phyloP scores from a whole-genome alignment of 2,888 invertebrate genomes.

The Mylabris sibirica region DNA sequence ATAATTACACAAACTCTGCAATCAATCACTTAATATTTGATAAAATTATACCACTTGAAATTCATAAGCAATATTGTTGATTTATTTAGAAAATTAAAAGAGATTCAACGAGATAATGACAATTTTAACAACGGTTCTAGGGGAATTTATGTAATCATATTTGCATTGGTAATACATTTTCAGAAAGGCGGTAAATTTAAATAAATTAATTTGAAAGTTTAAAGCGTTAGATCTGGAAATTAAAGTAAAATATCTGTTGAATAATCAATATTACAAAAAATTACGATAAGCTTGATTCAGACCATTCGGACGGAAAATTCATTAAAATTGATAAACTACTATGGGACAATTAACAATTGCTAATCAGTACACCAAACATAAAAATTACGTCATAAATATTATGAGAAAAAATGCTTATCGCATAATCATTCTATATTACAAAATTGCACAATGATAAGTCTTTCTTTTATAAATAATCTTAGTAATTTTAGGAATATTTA shows the following conservation, averaged over 20 bases:
- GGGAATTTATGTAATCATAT: not conserved
- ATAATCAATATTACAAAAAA: too few relatives aligned
- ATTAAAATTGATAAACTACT: too few relatives aligned
- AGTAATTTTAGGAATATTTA: too few relatives aligned
- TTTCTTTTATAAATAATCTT: too few relatives aligned
- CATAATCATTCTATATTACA: conserved; percentile 1
- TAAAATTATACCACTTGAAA: not conserved
- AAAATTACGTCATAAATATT: not conserved
- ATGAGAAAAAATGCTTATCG: too few relatives aligned
- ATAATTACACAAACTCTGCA: not conserved
- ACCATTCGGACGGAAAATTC: too few relatives aligned
- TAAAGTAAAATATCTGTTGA: too few relatives aligned
- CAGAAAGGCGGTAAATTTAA: not conserved
- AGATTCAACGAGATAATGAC: not conserved
- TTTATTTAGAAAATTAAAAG: not conserved
- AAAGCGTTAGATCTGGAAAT: too few relatives aligned
- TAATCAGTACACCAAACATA: too few relatives aligned
- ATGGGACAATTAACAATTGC: too few relatives aligned
- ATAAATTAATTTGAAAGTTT: too few relatives aligned
- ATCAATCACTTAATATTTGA: not conserved
- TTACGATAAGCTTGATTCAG: too few relatives aligned
- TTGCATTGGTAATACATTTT: not conserved
- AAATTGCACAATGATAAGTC: not conserved
- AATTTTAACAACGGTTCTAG: not conserved
- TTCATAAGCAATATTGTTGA: not conserved